Evolutionary conservation across 2,113 vertebrate genomes (phyloP).

Genomic region (Trogon surrucura): DNA sequence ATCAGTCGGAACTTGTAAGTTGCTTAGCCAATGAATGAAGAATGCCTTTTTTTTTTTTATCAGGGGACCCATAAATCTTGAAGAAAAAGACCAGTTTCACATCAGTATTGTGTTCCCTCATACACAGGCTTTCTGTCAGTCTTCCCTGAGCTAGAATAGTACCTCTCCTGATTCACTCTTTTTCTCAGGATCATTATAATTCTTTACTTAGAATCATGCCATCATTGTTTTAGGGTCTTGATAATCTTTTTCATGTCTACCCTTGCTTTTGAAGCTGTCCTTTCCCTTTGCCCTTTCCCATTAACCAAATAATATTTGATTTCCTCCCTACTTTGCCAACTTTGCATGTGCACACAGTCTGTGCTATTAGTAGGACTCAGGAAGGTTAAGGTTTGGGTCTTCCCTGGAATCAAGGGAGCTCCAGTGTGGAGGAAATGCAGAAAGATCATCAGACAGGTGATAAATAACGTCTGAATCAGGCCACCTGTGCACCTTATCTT

Average conservation of each 20-base stretch:
- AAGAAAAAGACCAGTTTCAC: neutral
- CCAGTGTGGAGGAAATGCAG: neutral
- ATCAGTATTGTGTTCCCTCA: neutral
- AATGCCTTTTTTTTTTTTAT: neutral
- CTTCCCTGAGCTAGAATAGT: neutral
- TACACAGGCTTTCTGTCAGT: neutral
- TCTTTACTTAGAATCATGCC: neutral
- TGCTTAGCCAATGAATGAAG: neutral
- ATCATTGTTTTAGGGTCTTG: neutral
- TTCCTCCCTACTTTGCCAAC: neutral
- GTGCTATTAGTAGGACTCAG: too few relatives aligned
- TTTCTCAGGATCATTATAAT: neutral
- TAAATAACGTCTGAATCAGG: neutral
- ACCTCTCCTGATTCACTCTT: neutral
- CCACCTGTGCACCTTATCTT: fast-evolving
- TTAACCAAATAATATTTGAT: neutral
- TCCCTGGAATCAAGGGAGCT: neutral
- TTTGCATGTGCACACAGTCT: neutral
- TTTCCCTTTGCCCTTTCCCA: neutral
- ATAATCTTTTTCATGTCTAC: neutral
- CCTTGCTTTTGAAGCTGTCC: neutral
- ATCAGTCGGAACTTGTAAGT: neutral
- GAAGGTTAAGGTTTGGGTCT: neutral
- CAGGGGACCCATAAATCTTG: neutral
- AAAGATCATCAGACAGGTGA: neutral